Conservation (phyloP, 2,113 vertebrate species). For the Microtus montanus region DNA sequence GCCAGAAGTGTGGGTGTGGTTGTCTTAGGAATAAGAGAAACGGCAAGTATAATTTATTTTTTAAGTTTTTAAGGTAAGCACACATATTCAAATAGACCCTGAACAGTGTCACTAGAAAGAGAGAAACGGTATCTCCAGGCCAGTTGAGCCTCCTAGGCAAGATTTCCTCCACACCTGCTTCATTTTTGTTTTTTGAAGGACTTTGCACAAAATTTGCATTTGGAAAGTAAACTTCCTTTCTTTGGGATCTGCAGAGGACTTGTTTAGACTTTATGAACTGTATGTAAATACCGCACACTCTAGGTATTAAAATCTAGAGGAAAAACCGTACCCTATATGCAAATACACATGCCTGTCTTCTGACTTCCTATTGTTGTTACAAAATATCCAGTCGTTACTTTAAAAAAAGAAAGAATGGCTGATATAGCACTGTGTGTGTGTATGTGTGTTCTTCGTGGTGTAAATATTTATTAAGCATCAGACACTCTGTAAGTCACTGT, state of each 20-base stretch:
- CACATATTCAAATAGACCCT: neutral
- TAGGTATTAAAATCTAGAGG: neutral
- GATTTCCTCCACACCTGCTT: neutral
- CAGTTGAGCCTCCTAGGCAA: neutral
- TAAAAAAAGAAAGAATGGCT: neutral
- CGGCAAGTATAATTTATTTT: neutral
- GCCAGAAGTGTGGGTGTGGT: neutral
- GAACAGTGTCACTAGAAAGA: neutral
- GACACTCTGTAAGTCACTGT: neutral
- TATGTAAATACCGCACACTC: neutral
- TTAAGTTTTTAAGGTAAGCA: neutral
- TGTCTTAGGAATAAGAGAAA: neutral
- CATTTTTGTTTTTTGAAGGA: slow-evolving; percentile 23
- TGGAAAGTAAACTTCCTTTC: slow-evolving; percentile 42
- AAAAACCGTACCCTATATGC: neutral
- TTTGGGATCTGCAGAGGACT: neutral
- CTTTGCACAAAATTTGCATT: neutral
- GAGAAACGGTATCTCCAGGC: neutral
- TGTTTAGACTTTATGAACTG: neutral
- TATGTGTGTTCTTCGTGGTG: neutral
- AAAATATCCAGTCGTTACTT: neutral
- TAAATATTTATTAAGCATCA: slow-evolving; percentile 14
- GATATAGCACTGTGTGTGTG: neutral
- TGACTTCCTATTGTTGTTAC: slow-evolving; percentile 9
- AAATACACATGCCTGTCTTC: neutral